A percentile compares a stretch with the other conserved stretches of the same genome.
Evolutionary conservation across 2,113 vertebrate species (phyloP).

Genomic region (Rutilus rutilus): DNA sequence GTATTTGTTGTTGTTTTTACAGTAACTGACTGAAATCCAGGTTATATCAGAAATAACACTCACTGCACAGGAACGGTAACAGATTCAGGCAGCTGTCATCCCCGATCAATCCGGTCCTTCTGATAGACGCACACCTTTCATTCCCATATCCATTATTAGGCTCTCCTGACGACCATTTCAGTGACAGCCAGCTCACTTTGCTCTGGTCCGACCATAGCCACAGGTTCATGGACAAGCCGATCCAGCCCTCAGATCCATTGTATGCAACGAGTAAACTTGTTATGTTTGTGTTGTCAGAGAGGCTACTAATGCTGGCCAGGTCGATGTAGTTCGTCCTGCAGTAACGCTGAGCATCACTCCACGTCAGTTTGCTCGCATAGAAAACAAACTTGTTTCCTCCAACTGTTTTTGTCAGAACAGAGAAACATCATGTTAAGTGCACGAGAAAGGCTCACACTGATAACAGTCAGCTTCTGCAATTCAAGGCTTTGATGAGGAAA

Average conservation of each 20-base stretch:
- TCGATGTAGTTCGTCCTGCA: neutral
- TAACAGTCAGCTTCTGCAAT: neutral
- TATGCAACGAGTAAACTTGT: too few species aligned
- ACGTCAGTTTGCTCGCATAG: rapidly evolving
- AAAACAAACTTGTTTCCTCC: neutral
- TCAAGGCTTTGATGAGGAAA: too few species aligned
- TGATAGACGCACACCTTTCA: neutral
- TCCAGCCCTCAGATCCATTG: neutral
- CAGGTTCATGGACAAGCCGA: constrained; percentile 2
- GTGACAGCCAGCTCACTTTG: neutral
- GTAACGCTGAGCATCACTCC: neutral
- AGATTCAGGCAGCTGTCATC: neutral
- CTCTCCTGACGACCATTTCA: neutral
- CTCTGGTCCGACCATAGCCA: constrained; percentile 23
- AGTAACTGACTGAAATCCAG: neutral
- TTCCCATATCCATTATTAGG: neutral
- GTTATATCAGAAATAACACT: neutral
- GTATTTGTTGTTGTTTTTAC: too few species aligned
- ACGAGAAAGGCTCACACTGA: neutral
- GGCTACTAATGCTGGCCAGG: rapidly evolving
- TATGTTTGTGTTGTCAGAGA: rapidly evolving
- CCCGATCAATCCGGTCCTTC: neutral
- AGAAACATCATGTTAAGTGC: neutral
- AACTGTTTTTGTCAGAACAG: neutral
- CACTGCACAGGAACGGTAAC: neutral